These are phyloP conservation scores for Bombylius major DNA, from an alignment of 2,888 invertebrate species.

Conservation along the genomic window DNA sequence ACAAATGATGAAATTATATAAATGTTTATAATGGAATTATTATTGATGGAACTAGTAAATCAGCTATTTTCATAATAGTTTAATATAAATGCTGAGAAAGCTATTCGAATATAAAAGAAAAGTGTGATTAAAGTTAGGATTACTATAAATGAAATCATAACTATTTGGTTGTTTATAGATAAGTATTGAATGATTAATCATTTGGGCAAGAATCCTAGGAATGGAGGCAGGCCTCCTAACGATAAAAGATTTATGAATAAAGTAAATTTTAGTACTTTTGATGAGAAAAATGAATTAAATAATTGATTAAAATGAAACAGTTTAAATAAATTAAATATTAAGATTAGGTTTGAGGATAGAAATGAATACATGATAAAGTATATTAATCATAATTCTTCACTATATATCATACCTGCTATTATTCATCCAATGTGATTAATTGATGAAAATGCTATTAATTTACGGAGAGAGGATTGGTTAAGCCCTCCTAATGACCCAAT, in stretches of 20 bases:
- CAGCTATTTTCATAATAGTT: slow-evolving; percentile 40
- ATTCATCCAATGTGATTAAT: slow-evolving; percentile 52
- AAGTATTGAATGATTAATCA: slow-evolving; percentile 44
- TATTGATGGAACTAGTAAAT: slow-evolving; percentile 17
- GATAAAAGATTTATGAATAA: slow-evolving; percentile 44
- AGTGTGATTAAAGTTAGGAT: slow-evolving; percentile 42
- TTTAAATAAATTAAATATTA: slow-evolving; percentile 39
- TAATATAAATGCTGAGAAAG: slow-evolving; percentile 38
- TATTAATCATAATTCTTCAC: slow-evolving; percentile 38
- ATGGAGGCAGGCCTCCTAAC: slow-evolving; percentile 46
- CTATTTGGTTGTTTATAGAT: slow-evolving; percentile 35
- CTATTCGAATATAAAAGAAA: slow-evolving; percentile 44
- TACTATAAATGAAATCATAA: slow-evolving; percentile 39
- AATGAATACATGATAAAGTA: slow-evolving; percentile 40
- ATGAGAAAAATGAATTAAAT: slow-evolving; percentile 33
- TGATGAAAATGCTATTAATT: slow-evolving; percentile 49
- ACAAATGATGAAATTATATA: slow-evolving; percentile 23
- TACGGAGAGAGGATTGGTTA: slow-evolving; percentile 44
- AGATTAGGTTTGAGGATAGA: slow-evolving; percentile 37
- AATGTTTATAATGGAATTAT: slow-evolving; percentile 25
- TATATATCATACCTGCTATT: slow-evolving; percentile 37
- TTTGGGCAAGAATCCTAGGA: slow-evolving; percentile 50
- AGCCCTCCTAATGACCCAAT: slow-evolving; percentile 41
- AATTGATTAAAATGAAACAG: slow-evolving; percentile 42
- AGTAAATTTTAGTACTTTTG: slow-evolving; percentile 38